phyloP scores from a whole-genome alignment of 2,888 invertebrate species.

The Caenorhabditis sp. region DNA sequence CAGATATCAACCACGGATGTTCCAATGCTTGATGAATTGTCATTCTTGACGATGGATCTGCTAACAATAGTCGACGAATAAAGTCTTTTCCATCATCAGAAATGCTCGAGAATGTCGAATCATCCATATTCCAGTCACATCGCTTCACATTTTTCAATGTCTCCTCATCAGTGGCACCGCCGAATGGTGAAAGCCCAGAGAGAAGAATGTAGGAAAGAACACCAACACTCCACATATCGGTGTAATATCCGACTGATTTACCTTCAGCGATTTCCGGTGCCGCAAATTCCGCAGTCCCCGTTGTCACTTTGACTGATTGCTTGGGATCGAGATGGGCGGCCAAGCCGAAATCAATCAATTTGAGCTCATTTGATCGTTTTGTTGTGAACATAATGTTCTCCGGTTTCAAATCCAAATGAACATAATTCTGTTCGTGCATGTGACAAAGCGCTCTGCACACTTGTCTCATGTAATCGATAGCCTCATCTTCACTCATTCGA shows the following conservation, averaged over 20 bases:
- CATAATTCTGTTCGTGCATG: constrained; percentile 99
- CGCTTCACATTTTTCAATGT: constrained; percentile 95
- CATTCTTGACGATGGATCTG: constrained; percentile 94
- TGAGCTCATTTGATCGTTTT: constrained; percentile 90
- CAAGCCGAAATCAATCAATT: constrained; percentile 98
- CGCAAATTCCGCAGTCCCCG: constrained; percentile 98
- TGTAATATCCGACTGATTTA: constrained; percentile 98
- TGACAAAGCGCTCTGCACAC: constrained; percentile 95
- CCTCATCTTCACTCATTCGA: constrained; percentile 97
- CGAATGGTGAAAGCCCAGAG: constrained; percentile 97
- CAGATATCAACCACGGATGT: constrained; percentile 88
- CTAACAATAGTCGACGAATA: constrained; percentile 87
- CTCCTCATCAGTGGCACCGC: constrained; percentile 96
- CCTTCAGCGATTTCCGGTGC: constrained; percentile 98
- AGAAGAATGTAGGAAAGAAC: constrained; percentile 97
- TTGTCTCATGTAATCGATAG: constrained; percentile 97
- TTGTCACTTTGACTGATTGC: constrained; percentile 84
- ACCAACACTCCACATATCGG: constrained; percentile 99
- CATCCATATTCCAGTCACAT: constrained; percentile 99
- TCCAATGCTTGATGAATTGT: constrained; percentile 95
- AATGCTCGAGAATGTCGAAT: constrained; percentile 89
- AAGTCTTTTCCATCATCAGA: constrained; percentile 98
- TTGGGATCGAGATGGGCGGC: constrained; percentile 97
- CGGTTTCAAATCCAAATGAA: constrained; percentile 87
- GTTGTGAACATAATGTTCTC: constrained; percentile 99